phyloP scores from a whole-genome alignment of 2,888 invertebrate species.

The Synanthedon tipuliformis region DNA sequence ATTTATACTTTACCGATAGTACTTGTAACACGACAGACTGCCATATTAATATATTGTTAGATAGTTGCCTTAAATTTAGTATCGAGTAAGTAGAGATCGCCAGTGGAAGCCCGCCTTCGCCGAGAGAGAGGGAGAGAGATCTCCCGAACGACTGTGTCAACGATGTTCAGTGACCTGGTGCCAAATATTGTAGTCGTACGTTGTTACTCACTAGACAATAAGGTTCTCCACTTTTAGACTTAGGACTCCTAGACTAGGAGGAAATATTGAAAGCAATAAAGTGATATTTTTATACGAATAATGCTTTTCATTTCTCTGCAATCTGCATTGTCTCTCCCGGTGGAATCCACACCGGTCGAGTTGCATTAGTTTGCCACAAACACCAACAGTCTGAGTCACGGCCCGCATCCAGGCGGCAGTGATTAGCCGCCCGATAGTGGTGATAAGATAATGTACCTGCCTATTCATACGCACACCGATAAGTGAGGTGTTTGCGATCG shows the following conservation, averaged over 20 bases:
- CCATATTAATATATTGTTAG: conserved; percentile 24
- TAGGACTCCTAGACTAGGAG: neutral
- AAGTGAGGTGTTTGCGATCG: neutral
- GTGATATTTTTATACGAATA: conserved; percentile 37
- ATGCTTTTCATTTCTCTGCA: neutral
- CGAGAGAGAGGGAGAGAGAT: neutral
- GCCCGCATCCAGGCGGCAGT: too few species aligned
- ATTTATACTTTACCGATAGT: neutral
- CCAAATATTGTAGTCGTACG: conserved; percentile 22
- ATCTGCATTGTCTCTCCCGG: too few species aligned
- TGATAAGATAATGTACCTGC: neutral
- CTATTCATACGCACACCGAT: neutral
- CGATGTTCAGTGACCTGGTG: conserved; percentile 16
- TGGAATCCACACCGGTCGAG: too few species aligned
- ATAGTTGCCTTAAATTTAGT: neutral
- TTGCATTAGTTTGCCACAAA: too few species aligned
- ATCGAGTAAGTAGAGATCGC: neutral
- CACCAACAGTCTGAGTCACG: too few species aligned
- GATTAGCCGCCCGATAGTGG: neutral
- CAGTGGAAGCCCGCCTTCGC: neutral
- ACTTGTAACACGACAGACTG: conserved; percentile 24
- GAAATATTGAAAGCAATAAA: conserved; percentile 33
- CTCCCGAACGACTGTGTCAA: neutral
- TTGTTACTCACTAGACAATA: neutral
- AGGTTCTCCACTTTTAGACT: neutral